Evolutionary conservation across 35 echinoderm and acorn worm species (phyloP), one percentile per base, ranked within the genome.

Genomic region (Holothuria glaberrima): DNA sequence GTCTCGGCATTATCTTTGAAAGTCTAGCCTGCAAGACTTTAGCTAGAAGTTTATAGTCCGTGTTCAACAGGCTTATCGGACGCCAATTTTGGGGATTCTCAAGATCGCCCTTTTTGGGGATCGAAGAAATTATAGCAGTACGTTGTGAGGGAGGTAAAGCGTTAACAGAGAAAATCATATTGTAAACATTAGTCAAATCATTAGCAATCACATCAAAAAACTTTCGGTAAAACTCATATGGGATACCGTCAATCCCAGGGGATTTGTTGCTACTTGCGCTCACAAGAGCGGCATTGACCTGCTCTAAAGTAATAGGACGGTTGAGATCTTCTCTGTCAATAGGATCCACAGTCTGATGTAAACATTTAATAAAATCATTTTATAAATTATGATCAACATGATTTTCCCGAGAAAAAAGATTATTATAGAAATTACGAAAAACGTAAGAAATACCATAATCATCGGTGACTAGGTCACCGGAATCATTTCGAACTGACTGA

Each of bases 341-440:
- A 59, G 58, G 58, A 59, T 59, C 58, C 21, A 59, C 58, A 59
- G 58, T 59, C 58, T 59, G 58, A 12, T 59, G 12, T 59, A 59
- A 21, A 59, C 58, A 59, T 21, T 59, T 59, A 13, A 13, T n/a
- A n/a, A n/a, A 21, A 59, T 59, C 12, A 59, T 59, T 59, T 59
- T 59, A 21, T 59, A 59, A 59, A 61, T 61, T 61, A 18, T 61
- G 0, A 61, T 61, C n/a, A 61, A 61, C 58, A 61, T 61, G 58
- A 61, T 18, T 0, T 18, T 61, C 58, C 58, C 0, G 65, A 68
- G 65, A 68, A 26, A 68, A n/a, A n/a, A n/a, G n/a, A n/a, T n/a
- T n/a, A n/a, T n/a, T n/a, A n/a, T n/a, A n/a, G n/a, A n/a, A n/a
- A 17, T 68, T 68, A 26, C 30, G 65, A 68, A 68, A 68, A 68